phyloP scores from a whole-genome alignment of 2,888 invertebrate species.

The Monochamus alternatus region DNA sequence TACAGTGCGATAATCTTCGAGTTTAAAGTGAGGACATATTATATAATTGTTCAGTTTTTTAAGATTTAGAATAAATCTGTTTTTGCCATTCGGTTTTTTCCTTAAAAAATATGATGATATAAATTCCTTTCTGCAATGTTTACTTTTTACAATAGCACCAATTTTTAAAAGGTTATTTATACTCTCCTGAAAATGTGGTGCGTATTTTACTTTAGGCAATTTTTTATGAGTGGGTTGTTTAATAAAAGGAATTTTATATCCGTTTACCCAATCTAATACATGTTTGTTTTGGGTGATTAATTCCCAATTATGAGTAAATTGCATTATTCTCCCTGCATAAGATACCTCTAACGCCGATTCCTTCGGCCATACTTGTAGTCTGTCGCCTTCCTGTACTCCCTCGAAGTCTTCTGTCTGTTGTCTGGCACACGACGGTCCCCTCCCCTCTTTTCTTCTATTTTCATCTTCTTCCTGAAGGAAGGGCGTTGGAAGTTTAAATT shows the following conservation, averaged over 20 bases:
- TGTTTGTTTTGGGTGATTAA: neutral
- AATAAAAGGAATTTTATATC: neutral
- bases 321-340: neutral
- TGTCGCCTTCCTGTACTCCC: neutral
- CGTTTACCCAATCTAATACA: neutral
- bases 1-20: slow-evolving; percentile 10
- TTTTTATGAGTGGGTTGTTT: neutral
- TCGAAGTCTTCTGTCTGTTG: neutral
- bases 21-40: slow-evolving; percentile 6
- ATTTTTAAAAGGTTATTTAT: neutral
- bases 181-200: neutral
- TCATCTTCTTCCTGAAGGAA: too few relatives aligned
- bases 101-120: slow-evolving; percentile 35
- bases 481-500: too few relatives aligned
- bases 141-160: slow-evolving; percentile 8
- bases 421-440: neutral
- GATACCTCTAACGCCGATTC: neutral
- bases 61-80: slow-evolving; percentile 15
- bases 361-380: neutral
- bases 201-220: neutral
- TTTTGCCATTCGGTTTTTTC: slow-evolving; percentile 20
- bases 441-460: too few relatives aligned
- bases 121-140: slow-evolving; percentile 22
- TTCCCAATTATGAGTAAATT: neutral
- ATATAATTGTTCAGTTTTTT: slow-evolving; percentile 8